Evolutionary conservation across 2,797 vertebrate genomes (phyloP).

Genomic region (Cichlasoma orientale): DNA sequence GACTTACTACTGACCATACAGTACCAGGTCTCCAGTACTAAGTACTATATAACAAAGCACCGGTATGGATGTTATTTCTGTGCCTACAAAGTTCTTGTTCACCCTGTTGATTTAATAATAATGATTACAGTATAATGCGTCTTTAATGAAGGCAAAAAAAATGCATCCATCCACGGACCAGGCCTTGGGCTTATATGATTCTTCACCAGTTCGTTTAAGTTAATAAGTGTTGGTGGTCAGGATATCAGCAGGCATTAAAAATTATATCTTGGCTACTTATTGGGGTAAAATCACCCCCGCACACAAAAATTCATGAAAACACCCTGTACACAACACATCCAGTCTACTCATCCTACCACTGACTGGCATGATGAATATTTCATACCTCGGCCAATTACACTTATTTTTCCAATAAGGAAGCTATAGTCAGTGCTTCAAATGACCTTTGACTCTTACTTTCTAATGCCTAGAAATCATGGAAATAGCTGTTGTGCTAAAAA

Average conservation of each 20-base stretch:
- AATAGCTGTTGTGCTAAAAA: slow-evolving; percentile 6
- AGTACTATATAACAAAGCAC: too few relatives aligned
- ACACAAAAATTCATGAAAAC: not conserved
- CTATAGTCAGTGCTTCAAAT: slow-evolving; percentile 31
- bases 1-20: too few relatives aligned
- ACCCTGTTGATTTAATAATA: too few relatives aligned
- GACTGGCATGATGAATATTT: slow-evolving; percentile 33
- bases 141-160: too few relatives aligned
- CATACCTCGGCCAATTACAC: slow-evolving; percentile 26
- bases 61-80: too few relatives aligned
- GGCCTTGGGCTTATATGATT: not conserved
- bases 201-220: not conserved
- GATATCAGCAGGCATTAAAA: not conserved
- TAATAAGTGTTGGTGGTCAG: not conserved
- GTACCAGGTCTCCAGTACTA: too few relatives aligned
- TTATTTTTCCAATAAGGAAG: slow-evolving; percentile 44
- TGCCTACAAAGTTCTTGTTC: too few relatives aligned
- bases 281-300: not conserved
- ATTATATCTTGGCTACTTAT: not conserved
- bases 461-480: not conserved
- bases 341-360: slow-evolving; percentile 50
- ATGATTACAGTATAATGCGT: too few relatives aligned
- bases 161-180: too few relatives aligned
- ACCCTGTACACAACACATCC: slow-evolving; percentile 27
- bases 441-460: slow-evolving; percentile 35